phyloP scores from a whole-genome alignment of 64 coral and sea anemone genomes.

The Hydrozoanthus tunicans region DNA sequence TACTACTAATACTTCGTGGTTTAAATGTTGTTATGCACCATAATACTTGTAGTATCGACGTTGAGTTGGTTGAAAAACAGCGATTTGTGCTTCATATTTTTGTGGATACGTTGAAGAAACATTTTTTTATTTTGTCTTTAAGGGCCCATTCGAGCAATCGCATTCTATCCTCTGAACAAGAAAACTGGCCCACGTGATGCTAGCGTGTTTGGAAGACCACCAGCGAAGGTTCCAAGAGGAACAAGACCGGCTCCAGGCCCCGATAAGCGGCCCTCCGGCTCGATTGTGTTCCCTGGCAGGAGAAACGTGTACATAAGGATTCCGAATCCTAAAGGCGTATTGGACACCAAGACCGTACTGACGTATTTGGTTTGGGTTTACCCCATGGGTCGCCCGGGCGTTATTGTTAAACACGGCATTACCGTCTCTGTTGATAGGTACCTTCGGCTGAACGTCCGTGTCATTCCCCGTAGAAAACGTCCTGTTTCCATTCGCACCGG shows the following conservation, averaged over 20 bases:
- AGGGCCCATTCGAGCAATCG: constrained; percentile 32
- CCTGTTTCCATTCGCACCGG: neutral
- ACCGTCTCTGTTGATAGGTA: neutral
- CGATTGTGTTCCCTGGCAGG: constrained; percentile 1
- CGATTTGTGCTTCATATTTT: neutral
- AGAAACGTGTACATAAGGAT: constrained; percentile 33
- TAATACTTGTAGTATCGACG: too few relatives aligned
- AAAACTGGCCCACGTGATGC: constrained; percentile 31
- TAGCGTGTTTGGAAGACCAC: constrained; percentile 16
- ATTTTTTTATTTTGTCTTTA: neutral
- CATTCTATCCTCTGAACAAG: neutral
- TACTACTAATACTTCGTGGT: too few relatives aligned
- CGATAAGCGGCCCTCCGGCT: constrained; percentile 24
- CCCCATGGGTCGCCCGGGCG: constrained; percentile 19
- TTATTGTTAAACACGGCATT: constrained; percentile 31
- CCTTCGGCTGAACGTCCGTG: neutral
- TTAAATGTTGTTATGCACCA: too few relatives aligned
- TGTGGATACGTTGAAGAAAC: neutral
- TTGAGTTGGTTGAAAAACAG: too few relatives aligned
- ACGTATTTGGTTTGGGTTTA: constrained; percentile 47
- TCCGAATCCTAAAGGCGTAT: constrained; percentile 7
- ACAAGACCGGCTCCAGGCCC: constrained; percentile 11
- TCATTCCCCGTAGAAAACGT: neutral
- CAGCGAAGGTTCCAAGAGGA: constrained; percentile 10
- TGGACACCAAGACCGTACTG: constrained; percentile 42